Evolutionary conservation across 2,113 vertebrate genomes (phyloP).

Genomic region (Ammospiza nelsoni): DNA sequence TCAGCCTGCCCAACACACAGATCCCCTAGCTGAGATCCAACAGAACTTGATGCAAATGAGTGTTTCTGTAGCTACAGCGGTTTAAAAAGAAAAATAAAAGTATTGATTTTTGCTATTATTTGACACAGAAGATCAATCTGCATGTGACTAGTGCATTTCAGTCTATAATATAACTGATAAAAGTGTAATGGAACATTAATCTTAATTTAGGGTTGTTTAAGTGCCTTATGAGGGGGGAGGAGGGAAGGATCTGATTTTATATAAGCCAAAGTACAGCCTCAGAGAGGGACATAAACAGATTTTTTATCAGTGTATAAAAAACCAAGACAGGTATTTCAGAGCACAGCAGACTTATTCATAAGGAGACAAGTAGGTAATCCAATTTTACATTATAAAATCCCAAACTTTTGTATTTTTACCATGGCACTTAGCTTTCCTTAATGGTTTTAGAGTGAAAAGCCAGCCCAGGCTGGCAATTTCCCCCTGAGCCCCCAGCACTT

Average conservation of each 20-base stretch:
- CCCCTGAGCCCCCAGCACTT: not conserved
- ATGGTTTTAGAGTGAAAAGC: not conserved
- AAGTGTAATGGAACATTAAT: not conserved
- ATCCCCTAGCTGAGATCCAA: not conserved
- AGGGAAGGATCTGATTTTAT: not conserved
- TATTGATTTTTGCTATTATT: not conserved
- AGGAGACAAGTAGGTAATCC: not conserved
- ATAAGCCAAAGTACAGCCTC: not conserved
- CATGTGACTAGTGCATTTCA: not conserved
- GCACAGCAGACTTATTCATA: not conserved
- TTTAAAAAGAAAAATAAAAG: not conserved
- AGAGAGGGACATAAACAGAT: not conserved
- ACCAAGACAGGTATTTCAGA: not conserved
- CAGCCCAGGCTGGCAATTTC: not conserved
- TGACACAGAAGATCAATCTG: not conserved
- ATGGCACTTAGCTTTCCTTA: not conserved
- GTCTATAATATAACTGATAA: not conserved
- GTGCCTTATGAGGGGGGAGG: not conserved
- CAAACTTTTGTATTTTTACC: not conserved
- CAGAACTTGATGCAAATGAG: not conserved
- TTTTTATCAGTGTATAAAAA: not conserved
- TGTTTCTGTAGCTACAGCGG: rapidly evolving
- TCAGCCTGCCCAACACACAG: not conserved
- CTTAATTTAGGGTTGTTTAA: not conserved
- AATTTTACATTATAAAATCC: not conserved